phyloP scores from a whole-genome alignment of 2,797 vertebrate species.

The Luscinia megarhynchos region DNA sequence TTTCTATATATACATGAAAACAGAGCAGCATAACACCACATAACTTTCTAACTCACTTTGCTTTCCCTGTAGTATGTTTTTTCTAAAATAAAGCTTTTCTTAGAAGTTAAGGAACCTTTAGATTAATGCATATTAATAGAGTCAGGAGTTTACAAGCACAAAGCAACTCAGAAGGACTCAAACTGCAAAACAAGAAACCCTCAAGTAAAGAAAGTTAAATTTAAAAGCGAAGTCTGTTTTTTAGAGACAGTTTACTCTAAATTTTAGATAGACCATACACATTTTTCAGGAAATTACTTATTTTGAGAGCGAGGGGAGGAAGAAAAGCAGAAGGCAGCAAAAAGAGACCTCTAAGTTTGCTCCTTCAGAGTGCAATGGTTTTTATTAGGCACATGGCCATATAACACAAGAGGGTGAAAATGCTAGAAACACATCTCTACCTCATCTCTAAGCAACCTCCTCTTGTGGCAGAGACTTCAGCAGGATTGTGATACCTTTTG shows the following conservation, averaged over 20 bases:
- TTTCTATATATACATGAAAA: background rate
- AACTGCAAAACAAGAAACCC: background rate
- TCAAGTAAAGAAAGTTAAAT: background rate
- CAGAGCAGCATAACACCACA: background rate
- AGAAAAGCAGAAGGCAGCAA: background rate
- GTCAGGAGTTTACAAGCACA: background rate
- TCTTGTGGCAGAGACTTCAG: background rate
- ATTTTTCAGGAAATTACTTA: background rate
- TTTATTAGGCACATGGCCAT: background rate
- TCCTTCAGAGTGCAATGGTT: background rate
- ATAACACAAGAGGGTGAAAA: background rate
- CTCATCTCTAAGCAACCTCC: background rate
- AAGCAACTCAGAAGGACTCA: background rate
- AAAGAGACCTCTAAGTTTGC: background rate
- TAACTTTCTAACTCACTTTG: background rate
- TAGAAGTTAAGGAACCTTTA: background rate
- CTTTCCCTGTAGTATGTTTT: background rate
- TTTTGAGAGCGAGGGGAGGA: background rate
- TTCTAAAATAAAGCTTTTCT: background rate
- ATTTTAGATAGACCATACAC: background rate
- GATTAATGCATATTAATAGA: background rate
- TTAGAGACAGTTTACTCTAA: background rate
- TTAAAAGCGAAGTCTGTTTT: background rate
- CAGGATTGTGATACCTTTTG: background rate
- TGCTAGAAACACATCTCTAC: background rate